Evolutionary conservation across 1,140 invertebrate species (phyloP).

Genomic region (Yoshiicerus persimilis): DNA sequence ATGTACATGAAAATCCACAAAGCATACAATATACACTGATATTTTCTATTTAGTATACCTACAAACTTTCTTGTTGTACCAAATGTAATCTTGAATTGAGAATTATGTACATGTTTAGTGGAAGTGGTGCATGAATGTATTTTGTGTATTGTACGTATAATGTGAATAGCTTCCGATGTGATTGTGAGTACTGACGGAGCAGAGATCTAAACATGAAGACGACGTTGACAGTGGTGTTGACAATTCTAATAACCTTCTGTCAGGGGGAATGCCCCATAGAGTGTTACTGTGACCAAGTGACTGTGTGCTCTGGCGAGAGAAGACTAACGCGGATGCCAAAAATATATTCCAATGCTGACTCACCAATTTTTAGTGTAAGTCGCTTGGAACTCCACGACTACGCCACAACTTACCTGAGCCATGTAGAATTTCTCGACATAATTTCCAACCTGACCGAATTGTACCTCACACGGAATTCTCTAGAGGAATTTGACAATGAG

Average conservation of each 20-base stretch:
- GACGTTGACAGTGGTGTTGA: constrained; percentile 30
- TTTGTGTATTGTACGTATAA: neutral
- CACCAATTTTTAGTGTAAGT: neutral
- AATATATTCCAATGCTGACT: neutral
- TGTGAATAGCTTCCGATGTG: neutral
- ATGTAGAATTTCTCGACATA: constrained; percentile 7
- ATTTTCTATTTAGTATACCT: too few relatives aligned
- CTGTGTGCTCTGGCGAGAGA: constrained; percentile 40
- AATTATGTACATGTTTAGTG: neutral
- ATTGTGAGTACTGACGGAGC: neutral
- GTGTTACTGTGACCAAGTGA: constrained; percentile 41
- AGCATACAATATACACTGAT: too few relatives aligned
- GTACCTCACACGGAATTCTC: constrained; percentile 30
- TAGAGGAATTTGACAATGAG: constrained; percentile 38
- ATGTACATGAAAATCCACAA: neutral
- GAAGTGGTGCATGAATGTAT: neutral
- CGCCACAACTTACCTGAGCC: constrained; percentile 14
- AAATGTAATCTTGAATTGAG: too few relatives aligned
- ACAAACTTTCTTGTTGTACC: too few relatives aligned
- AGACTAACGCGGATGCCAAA: constrained; percentile 9
- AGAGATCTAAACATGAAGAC: constrained; percentile 31
- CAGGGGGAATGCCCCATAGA: constrained; percentile 47
- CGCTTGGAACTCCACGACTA: constrained; percentile 42
- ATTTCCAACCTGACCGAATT: constrained; percentile 39
- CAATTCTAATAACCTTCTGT: constrained; percentile 30